These are phyloP conservation scores for Tragelaphus imberbis DNA, from an alignment of 2,113 vertebrate species.

Conservation along the genomic window DNA sequence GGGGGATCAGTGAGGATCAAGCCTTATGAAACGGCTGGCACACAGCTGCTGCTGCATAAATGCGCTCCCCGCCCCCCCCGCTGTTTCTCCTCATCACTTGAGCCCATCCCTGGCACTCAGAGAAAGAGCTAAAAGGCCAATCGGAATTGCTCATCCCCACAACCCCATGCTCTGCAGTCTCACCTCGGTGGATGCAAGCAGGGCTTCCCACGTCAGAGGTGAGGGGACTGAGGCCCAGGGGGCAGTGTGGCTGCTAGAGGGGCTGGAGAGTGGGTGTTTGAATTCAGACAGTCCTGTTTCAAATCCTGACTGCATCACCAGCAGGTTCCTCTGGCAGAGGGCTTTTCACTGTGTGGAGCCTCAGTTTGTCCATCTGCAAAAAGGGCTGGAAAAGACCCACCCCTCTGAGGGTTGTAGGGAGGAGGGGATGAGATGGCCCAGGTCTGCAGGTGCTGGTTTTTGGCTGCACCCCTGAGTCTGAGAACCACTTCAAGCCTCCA, in stretches of 20 bases:
- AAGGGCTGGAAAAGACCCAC: not conserved
- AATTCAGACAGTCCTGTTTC: not conserved
- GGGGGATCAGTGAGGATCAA: not conserved
- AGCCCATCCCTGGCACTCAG: not conserved
- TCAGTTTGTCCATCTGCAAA: not conserved
- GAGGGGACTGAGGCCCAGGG: not conserved
- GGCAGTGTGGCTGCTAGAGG: not conserved
- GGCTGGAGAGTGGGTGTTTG: not conserved
- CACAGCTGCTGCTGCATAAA: not conserved
- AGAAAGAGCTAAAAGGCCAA: not conserved
- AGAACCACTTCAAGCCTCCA: not conserved
- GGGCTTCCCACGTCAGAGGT: not conserved
- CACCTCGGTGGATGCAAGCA: not conserved
- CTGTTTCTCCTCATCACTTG: not conserved
- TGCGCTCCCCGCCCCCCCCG: rapidly evolving
- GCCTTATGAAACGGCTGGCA: not conserved
- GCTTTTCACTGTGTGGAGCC: not conserved
- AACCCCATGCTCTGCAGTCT: rapidly evolving
- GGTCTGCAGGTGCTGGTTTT: not conserved
- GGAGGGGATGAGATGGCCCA: rapidly evolving
- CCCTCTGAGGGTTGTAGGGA: not conserved
- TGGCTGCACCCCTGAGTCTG: not conserved
- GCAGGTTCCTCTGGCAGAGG: not conserved
- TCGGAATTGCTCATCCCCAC: not conserved
- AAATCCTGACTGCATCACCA: not conserved